phyloP scores from a whole-genome alignment of 2,888 invertebrate genomes.

The Agrochola litura region DNA sequence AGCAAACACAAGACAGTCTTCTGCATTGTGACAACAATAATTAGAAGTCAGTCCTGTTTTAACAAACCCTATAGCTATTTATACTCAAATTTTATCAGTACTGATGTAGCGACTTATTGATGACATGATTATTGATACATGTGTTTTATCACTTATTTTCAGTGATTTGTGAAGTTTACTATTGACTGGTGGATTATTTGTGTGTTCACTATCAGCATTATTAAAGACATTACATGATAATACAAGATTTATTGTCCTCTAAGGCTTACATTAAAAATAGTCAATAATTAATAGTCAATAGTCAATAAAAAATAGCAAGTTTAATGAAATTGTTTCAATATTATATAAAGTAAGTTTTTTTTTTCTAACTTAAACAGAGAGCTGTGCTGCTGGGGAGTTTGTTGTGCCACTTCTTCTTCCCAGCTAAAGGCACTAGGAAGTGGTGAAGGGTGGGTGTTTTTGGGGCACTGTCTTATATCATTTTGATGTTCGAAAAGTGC shows the following conservation, averaged over 20 bases:
- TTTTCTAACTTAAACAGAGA: too few relatives aligned
- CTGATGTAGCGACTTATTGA: neutral
- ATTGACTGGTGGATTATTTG: conserved; percentile 13
- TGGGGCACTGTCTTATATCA: too few relatives aligned
- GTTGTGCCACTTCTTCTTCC: too few relatives aligned
- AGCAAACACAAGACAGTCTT: conserved; percentile 46
- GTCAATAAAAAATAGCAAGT: too few relatives aligned
- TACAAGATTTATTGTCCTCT: neutral
- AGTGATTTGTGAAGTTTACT: neutral
- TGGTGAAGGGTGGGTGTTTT: too few relatives aligned
- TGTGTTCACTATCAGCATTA: neutral
- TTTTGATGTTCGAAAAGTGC: too few relatives aligned
- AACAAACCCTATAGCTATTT: conserved; percentile 9
- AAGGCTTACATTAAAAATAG: too few relatives aligned
- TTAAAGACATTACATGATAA: neutral
- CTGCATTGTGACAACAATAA: conserved; percentile 40
- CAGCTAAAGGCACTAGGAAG: too few relatives aligned
- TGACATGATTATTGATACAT: neutral
- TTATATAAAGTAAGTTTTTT: too few relatives aligned
- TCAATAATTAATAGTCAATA: neutral
- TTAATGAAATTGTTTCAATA: too few relatives aligned
- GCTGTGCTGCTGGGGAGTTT: too few relatives aligned
- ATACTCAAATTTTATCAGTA: conserved; percentile 31
- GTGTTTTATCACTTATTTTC: conserved; percentile 10
- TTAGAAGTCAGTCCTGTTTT: neutral